Percentiles rank a stretch among this genome's conserved stretches.
phyloP scores from a whole-genome alignment of 2,888 invertebrate genomes.

The Podotricha telesiphe region DNA sequence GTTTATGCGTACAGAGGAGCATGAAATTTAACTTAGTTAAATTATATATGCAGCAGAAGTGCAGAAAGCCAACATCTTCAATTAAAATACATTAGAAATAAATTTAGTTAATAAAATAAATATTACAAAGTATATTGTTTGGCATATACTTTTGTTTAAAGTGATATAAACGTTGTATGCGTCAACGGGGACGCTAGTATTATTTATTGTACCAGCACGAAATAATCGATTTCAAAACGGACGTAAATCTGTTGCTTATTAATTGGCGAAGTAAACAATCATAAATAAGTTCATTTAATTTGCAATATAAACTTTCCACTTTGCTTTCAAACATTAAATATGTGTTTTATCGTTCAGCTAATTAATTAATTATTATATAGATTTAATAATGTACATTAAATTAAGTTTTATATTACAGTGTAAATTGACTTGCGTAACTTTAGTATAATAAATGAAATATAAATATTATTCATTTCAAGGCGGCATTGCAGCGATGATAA shows the following conservation, averaged over 20 bases:
- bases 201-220: neutral
- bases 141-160: too few relatives aligned
- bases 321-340: constrained; percentile 30
- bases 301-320: constrained; percentile 22
- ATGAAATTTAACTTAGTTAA: too few relatives aligned
- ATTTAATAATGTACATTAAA: constrained; percentile 13
- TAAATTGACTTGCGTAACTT: constrained; percentile 18
- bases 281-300: constrained; percentile 25
- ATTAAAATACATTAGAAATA: too few relatives aligned
- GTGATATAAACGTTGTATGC: too few relatives aligned
- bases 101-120: too few relatives aligned
- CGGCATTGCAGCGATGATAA: neutral
- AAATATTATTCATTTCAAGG: neutral
- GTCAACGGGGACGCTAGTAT: too few relatives aligned
- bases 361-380: constrained; percentile 28
- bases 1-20: too few relatives aligned
- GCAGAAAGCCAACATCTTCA: too few relatives aligned
- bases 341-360: constrained; percentile 26
- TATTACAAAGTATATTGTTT: too few relatives aligned
- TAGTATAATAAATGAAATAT: neutral
- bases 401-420: neutral
- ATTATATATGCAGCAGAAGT: too few relatives aligned
- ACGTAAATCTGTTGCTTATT: constrained; percentile 8
- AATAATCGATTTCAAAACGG: neutral
- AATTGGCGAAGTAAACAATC: constrained; percentile 20